Evolutionary conservation across 2,888 invertebrate species (phyloP).

Genomic region (Bugulina stolonifera): DNA sequence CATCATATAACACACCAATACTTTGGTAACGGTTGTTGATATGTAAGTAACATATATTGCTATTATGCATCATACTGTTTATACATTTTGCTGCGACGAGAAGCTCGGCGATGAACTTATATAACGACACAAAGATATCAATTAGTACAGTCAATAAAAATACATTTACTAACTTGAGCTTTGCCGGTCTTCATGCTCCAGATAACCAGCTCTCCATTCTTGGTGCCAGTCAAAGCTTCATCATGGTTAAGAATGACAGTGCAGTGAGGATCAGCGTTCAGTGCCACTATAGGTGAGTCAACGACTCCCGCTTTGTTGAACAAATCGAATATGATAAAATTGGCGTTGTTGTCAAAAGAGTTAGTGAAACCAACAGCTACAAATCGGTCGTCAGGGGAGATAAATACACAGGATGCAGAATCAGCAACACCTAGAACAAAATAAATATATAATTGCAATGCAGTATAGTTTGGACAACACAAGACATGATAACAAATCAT

Average conservation of each 20-base stretch:
- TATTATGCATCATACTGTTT: no score
- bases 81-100: no score
- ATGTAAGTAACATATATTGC: no score
- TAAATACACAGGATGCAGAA: constrained; percentile 24
- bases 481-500: no score
- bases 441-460: no score
- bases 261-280: constrained; percentile 49
- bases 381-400: constrained; percentile 44
- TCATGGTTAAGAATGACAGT: constrained; percentile 49
- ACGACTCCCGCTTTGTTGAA: constrained; percentile 36
- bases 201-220: constrained; percentile 51
- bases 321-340: constrained; percentile 52
- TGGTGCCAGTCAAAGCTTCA: constrained; percentile 50
- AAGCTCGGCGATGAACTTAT: no score
- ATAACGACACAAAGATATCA: no score
- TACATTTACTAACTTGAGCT: no score
- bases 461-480: no score
- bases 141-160: no score
- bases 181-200: constrained; percentile 48
- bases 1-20: no score
- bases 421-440: constrained; percentile 24
- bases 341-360: constrained; percentile 48
- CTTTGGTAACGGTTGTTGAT: no score
- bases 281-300: constrained; percentile 45
- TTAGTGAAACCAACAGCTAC: constrained; percentile 52